Conservation (phyloP, 2,113 vertebrate species). For the Malurus alboscapulatus region DNA sequence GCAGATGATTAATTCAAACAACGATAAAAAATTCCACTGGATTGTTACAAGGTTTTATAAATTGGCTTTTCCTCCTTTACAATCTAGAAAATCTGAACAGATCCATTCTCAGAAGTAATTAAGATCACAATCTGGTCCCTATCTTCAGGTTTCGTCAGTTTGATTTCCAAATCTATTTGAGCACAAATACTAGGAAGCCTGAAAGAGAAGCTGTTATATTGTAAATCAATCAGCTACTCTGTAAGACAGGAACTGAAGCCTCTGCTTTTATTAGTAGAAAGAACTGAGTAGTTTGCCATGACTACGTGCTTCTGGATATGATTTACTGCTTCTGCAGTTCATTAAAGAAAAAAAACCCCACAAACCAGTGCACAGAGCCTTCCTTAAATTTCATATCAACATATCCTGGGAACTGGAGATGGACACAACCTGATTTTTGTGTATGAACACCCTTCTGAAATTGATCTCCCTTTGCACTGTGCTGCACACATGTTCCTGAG, state of each 20-base stretch:
- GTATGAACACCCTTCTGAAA: background rate
- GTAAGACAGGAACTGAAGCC: constrained; percentile 45
- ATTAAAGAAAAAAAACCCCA: background rate
- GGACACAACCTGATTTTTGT: background rate
- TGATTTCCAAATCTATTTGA: constrained; percentile 45
- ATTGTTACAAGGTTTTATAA: constrained; percentile 29
- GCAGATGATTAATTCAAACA: constrained; percentile 47
- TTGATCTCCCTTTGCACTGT: background rate
- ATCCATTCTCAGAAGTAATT: constrained; percentile 47
- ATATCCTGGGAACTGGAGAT: background rate
- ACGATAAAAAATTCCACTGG: constrained; percentile 2
- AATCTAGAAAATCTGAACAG: constrained; percentile 19
- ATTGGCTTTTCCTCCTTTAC: constrained; percentile 27
- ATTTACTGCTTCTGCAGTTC: constrained; percentile 34
- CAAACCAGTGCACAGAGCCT: background rate
- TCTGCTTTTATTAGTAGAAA: constrained; percentile 49
- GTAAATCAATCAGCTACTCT: constrained; percentile 57
- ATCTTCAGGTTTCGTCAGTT: constrained; percentile 33
- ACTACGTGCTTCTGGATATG: constrained; percentile 26
- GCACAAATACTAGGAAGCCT: constrained; percentile 36
- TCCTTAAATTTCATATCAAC: background rate
- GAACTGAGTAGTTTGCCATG: constrained; percentile 46
- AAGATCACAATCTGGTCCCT: constrained; percentile 35
- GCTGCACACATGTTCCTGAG: background rate
- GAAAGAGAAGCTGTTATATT: constrained; percentile 41